These are phyloP conservation scores for Diorhabda elongata DNA, from an alignment of 1,140 invertebrate genomes.

Conservation along the genomic window DNA sequence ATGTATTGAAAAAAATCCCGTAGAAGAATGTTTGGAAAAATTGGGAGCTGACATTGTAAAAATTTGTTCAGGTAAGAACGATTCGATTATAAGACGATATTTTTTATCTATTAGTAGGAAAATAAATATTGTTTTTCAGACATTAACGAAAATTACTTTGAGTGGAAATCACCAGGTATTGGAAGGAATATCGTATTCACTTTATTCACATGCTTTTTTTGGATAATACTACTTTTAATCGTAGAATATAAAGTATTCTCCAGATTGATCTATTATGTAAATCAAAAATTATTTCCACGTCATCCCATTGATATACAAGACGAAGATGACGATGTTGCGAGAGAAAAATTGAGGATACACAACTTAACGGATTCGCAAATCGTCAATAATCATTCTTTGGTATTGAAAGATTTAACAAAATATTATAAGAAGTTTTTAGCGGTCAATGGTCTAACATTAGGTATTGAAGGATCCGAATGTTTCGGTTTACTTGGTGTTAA, in stretches of 20 bases:
- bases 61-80: neutral
- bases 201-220: slow-evolving; percentile 41
- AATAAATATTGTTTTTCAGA: slow-evolving; percentile 42
- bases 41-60: neutral
- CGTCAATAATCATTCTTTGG: slow-evolving; percentile 44
- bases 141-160: slow-evolving; percentile 47
- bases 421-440: slow-evolving; percentile 65
- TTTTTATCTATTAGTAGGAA: no score
- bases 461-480: slow-evolving; percentile 64
- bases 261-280: slow-evolving; percentile 40
- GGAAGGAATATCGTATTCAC: slow-evolving; percentile 48
- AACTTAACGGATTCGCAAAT: slow-evolving; percentile 30
- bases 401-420: slow-evolving; percentile 60
- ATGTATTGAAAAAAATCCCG: no score
- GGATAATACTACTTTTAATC: slow-evolving; percentile 47
- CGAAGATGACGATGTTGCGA: slow-evolving; percentile 50
- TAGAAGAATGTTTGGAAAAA: no score
- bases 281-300: slow-evolving; percentile 25
- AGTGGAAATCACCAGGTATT: slow-evolving; percentile 51
- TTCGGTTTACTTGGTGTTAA: slow-evolving; percentile 88
- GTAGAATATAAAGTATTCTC: slow-evolving; percentile 51
- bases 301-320: slow-evolving; percentile 17
- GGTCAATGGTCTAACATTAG: slow-evolving; percentile 69
- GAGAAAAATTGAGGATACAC: slow-evolving; percentile 46
- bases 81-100: no score